Evolutionary conservation across 2,888 invertebrate species (phyloP).

Genomic region (Epinotia demarniana): DNA sequence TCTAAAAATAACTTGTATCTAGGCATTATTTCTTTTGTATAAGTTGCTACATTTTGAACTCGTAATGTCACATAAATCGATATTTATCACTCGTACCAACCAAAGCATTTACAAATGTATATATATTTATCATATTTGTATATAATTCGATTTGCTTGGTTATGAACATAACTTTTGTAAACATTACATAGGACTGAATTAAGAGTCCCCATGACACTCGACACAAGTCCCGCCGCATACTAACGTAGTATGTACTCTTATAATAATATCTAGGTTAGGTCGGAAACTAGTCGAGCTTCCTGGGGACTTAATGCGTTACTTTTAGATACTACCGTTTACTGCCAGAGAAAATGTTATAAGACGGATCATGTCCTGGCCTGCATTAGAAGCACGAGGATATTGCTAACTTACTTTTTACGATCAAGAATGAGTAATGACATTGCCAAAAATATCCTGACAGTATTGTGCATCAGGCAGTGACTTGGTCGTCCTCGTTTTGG

Average conservation of each 20-base stretch:
- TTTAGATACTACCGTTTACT: background rate
- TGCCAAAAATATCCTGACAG: background rate
- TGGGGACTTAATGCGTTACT: background rate
- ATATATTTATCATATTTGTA: conserved; percentile 14
- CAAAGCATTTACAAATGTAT: conserved; percentile 40
- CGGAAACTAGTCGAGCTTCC: no score
- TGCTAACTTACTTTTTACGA: background rate
- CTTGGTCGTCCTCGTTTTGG: conserved; percentile 13
- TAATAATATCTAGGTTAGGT: no score
- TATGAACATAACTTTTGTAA: conserved; percentile 7
- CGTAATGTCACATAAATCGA: conserved; percentile 3
- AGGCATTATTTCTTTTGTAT: conserved; percentile 9
- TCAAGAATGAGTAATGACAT: background rate
- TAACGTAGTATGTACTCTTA: no score
- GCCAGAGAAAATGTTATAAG: background rate
- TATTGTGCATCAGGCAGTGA: background rate
- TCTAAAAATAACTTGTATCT: conserved; percentile 46
- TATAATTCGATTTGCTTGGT: conserved; percentile 15
- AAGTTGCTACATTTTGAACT: conserved; percentile 16
- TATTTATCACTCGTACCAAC: conserved; percentile 37
- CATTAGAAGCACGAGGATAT: background rate
- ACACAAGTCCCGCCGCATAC: no score
- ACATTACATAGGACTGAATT: conserved; percentile 5
- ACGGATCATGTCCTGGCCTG: background rate
- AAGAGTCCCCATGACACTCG: no score